Evolutionary conservation across 2,797 vertebrate species (phyloP).

Genomic region (Hyperoplus lanceolatus): DNA sequence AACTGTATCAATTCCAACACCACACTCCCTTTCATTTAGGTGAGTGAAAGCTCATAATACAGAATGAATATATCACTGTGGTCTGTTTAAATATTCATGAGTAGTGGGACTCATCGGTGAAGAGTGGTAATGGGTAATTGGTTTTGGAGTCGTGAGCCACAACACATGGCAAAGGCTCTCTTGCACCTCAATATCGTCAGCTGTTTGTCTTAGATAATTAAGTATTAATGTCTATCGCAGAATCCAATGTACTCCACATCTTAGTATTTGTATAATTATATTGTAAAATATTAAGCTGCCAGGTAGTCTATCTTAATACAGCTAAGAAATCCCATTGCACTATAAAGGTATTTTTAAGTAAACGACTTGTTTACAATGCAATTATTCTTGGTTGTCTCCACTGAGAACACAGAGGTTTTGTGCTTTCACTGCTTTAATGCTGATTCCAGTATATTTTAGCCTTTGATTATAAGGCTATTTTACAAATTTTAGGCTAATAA

Average conservation of each 20-base stretch:
- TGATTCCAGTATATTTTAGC: not conserved
- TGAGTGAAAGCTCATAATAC: slow-evolving; percentile 48
- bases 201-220: slow-evolving; percentile 44
- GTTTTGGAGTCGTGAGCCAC: slow-evolving; percentile 40
- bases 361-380: not conserved
- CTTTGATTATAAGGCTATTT: too few species aligned
- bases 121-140: slow-evolving; percentile 51
- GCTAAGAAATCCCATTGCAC: not conserved
- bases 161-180: slow-evolving; percentile 48
- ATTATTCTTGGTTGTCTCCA: not conserved
- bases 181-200: slow-evolving; percentile 18
- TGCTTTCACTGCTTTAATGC: not conserved
- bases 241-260: not conserved
- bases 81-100: slow-evolving; percentile 77
- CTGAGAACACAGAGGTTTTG: not conserved
- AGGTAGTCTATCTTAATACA: not conserved
- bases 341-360: not conserved
- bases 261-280: slow-evolving; percentile 2
- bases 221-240: slow-evolving; percentile 41
- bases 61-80: slow-evolving; percentile 59
- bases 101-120: slow-evolving; percentile 62
- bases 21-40: slow-evolving; percentile 25
- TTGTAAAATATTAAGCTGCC: too few species aligned
- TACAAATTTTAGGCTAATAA: too few species aligned
- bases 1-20: slow-evolving; percentile 15